Conservation (phyloP, 2,797 vertebrate species). For the Pachyuromys duprasi region DNA sequence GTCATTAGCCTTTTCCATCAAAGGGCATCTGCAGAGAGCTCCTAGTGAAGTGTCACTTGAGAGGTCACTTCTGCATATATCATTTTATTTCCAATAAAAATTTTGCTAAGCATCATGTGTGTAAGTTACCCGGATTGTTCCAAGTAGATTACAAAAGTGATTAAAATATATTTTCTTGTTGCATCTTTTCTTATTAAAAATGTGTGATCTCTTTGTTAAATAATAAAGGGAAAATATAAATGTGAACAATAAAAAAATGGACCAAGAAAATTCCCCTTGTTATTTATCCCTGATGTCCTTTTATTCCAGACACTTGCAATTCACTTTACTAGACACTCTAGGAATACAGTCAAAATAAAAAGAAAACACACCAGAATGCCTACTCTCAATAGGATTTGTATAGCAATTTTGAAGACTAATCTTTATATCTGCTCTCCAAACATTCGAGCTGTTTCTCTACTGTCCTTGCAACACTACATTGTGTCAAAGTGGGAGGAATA, state of each 20-base stretch:
- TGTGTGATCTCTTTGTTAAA: background rate
- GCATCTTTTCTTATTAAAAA: background rate
- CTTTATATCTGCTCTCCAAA: background rate
- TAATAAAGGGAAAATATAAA: constrained; percentile 16
- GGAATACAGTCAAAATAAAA: background rate
- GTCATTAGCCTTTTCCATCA: constrained; percentile 58
- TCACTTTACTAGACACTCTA: background rate
- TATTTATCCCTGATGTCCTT: background rate
- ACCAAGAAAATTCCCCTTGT: background rate
- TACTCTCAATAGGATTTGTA: background rate
- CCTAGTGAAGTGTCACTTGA: constrained; percentile 54
- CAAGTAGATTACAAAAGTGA: constrained; percentile 29
- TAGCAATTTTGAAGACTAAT: constrained; percentile 55
- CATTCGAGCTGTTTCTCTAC: constrained; percentile 17
- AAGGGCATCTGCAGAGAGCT: constrained; percentile 25
- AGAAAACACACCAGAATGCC: background rate
- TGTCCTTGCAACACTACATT: constrained; percentile 52
- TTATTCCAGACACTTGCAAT: background rate
- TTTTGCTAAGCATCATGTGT: background rate
- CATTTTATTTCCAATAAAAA: constrained; percentile 14
- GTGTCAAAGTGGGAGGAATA: constrained; percentile 50
- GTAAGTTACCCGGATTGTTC: background rate
- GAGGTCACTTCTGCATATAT: constrained; percentile 25
- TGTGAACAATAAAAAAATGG: constrained; percentile 30
- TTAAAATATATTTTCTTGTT: background rate